phyloP scores from a whole-genome alignment of 2,113 vertebrate genomes.

The Coptodon rendalli region DNA sequence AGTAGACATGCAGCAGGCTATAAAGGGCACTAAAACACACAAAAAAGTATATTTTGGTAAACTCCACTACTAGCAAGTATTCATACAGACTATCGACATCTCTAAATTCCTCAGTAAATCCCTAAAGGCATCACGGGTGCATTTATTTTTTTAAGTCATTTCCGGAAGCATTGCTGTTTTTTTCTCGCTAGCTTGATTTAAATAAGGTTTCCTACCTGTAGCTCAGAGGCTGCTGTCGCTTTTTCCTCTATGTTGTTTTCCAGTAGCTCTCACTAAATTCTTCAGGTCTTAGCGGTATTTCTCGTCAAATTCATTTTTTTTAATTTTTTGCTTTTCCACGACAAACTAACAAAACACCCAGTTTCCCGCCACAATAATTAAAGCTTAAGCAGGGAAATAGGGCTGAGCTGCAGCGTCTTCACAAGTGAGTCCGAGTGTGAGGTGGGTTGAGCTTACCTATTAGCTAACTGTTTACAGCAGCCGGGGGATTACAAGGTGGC shows the following conservation, averaged over 20 bases:
- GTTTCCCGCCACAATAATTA: accelerated
- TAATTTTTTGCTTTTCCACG: background rate
- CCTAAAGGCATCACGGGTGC: background rate
- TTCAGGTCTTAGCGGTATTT: background rate
- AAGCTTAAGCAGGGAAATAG: background rate
- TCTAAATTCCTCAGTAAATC: background rate
- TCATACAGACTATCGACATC: background rate
- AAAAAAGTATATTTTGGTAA: background rate
- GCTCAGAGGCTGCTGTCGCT: background rate
- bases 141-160: background rate
- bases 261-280: background rate
- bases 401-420: background rate
- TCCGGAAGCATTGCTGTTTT: background rate
- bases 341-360: background rate
- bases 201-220: constrained; percentile 43
- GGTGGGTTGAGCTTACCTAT: constrained; percentile 52
- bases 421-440: background rate
- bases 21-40: background rate
- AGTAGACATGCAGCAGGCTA: background rate
- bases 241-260: background rate
- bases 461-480: background rate
- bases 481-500: constrained; percentile 24
- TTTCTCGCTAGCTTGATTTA: background rate
- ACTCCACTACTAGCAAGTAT: background rate
- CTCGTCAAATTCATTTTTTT: background rate